Base-by-base conservation (phyloP, 2,113 vertebrate genomes). In the Halcyon senegalensis region DNA sequence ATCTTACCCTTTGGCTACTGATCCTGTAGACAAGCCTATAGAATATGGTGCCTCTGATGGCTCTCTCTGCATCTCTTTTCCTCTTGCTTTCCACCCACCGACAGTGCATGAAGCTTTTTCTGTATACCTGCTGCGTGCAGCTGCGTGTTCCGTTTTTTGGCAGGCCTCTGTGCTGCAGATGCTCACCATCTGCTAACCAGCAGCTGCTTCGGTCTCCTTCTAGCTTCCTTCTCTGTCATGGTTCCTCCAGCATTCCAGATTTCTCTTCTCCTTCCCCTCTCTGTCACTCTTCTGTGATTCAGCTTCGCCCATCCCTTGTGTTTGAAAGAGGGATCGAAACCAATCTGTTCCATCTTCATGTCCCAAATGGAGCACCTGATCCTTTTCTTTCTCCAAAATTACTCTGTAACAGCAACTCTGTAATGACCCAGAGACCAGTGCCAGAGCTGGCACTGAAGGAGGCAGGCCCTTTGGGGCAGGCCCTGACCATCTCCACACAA, bases 121-220 rank as follows among this genome's bases (percentile, higher is more conserved):
- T 62, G 24, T 33, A 1, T 88, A 87, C 64, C 75, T 85, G 74
- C 78, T 80, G 58, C 31, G 66, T 67, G 63, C 87, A 91, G 87
- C 79, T 84, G 88, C 75, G 56, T 44, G 20, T 48, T 66, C 68
- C 33, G 23, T 12, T 15, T 21, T 33, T 44, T 91, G 46, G 60
- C 60, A 76, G 92, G 63, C 59, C 84, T 55, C 50, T 3, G 9
- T 74, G 63, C 68, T 90, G 83, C 93, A 92, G 88, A 96, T 96
- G 92, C 55, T 93, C 75, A 39, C 94, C 75, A 80, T 95, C 95
- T 96, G 95, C 82, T 88, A 21, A 17, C 25, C 85, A 92, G 90
- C 90, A 94, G 90, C 90, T 97, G 93, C 88, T 91, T 70, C 59
- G 43, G 46, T 44, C 76, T 74, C 79, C 46, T 94, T 3, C 70